A percentile compares a stretch with the other conserved stretches of the same genome.
These are phyloP conservation scores for Xiphophorus couchianus DNA, from an alignment of 2,113 vertebrate genomes.

Conservation along the genomic window DNA sequence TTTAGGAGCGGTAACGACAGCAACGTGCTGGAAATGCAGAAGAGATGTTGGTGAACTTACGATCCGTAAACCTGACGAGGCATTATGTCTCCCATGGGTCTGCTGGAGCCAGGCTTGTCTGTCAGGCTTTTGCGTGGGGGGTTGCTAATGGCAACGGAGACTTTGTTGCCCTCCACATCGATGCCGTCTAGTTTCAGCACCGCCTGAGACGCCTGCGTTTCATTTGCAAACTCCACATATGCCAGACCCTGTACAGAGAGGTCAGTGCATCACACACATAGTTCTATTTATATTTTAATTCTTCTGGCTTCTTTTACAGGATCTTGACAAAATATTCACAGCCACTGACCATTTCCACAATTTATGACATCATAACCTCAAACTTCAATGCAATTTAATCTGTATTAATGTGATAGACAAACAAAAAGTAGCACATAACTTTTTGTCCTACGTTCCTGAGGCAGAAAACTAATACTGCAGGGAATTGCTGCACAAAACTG, in stretches of 20 bases:
- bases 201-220: slow-evolving; percentile 90
- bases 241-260: slow-evolving; percentile 87
- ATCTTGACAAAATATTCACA: neutral
- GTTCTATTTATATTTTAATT: neutral
- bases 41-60: slow-evolving; percentile 80
- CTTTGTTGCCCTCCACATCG: slow-evolving; percentile 82
- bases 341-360: neutral
- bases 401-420: neutral
- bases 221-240: slow-evolving; percentile 93
- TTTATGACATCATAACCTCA: neutral
- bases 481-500: too few relatives aligned
- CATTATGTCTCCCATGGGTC: slow-evolving; percentile 33
- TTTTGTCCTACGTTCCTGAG: too few relatives aligned
- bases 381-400: neutral
- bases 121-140: slow-evolving; percentile 83
- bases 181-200: slow-evolving; percentile 92
- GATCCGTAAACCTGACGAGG: slow-evolving; percentile 84
- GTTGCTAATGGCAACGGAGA: slow-evolving; percentile 95
- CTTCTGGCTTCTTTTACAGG: neutral
- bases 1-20: neutral
- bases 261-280: neutral
- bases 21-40: neutral
- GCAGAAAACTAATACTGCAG: too few relatives aligned
- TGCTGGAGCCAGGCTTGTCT: slow-evolving; percentile 72
- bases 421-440: neutral